Evolutionary conservation across 2,113 vertebrate genomes (phyloP).

Genomic region (Melanostigma gelatinosum): DNA sequence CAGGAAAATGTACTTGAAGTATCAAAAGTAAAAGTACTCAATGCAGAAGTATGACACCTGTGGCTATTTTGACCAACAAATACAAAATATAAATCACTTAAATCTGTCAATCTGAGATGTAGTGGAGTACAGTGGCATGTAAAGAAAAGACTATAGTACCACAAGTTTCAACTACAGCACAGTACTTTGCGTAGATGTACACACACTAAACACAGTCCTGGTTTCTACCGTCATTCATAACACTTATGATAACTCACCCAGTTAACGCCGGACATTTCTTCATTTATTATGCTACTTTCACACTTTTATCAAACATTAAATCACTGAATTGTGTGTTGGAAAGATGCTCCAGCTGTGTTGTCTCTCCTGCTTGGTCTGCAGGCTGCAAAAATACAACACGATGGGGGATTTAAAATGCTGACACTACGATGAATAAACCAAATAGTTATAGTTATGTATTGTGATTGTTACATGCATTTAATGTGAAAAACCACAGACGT

Average conservation of each 20-base stretch:
- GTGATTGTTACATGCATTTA: neutral
- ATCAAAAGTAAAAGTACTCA: neutral
- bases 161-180: too few species aligned
- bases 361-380: neutral
- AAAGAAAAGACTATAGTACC: too few species aligned
- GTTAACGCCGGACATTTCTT: neutral
- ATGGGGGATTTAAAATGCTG: neutral
- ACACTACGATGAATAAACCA: neutral
- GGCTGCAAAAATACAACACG: neutral
- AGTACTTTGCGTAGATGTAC: neutral
- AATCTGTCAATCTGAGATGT: too few species aligned
- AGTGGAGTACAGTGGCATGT: too few species aligned
- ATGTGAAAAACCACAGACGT: neutral
- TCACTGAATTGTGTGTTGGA: conserved; percentile 20
- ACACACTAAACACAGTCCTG: too few species aligned
- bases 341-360: conserved; percentile 19
- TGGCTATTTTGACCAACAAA: neutral
- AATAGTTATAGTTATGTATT: neutral
- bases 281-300: neutral
- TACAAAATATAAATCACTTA: too few species aligned
- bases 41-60: neutral
- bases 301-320: conserved; percentile 8
- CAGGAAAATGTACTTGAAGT: too few species aligned
- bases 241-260: neutral
- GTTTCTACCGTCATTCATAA: neutral